Conservation (phyloP, 2,113 vertebrate species). For the Climacteris rufus region DNA sequence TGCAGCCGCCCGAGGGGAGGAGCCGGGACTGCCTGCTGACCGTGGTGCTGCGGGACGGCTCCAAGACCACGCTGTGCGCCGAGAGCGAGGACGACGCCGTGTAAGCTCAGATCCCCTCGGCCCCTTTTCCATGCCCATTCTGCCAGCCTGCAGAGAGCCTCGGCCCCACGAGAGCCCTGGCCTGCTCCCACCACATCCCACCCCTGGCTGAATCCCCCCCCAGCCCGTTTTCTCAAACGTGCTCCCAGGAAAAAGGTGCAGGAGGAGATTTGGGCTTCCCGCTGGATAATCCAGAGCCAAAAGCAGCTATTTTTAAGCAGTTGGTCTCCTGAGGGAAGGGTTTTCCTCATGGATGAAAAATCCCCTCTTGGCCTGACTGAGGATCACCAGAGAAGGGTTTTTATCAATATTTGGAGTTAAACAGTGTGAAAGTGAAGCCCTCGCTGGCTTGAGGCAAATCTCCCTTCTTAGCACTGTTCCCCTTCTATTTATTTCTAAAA, state of each 20-base stretch:
- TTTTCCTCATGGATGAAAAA: not conserved
- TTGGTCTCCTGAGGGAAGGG: fast-evolving
- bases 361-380: not conserved
- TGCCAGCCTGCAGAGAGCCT: not conserved
- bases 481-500: not conserved
- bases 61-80: slow-evolving; percentile 81
- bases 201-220: fast-evolving
- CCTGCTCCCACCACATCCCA: not conserved
- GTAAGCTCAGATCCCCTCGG: slow-evolving; percentile 59
- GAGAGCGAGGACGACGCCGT: slow-evolving; percentile 90
- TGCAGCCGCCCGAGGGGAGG: slow-evolving; percentile 83
- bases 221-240: fast-evolving
- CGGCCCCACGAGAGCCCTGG: fast-evolving
- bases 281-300: not conserved
- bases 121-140: fast-evolving
- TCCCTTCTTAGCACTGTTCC: not conserved
- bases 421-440: fast-evolving
- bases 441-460: not conserved
- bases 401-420: not conserved
- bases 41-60: slow-evolving; percentile 77
- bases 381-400: not conserved
- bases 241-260: fast-evolving
- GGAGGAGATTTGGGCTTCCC: not conserved
- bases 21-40: slow-evolving; percentile 81
- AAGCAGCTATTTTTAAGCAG: not conserved